These are phyloP conservation scores for Toxotes lorentzi DNA, from an alignment of 2,797 vertebrate genomes.

Conservation along the genomic window DNA sequence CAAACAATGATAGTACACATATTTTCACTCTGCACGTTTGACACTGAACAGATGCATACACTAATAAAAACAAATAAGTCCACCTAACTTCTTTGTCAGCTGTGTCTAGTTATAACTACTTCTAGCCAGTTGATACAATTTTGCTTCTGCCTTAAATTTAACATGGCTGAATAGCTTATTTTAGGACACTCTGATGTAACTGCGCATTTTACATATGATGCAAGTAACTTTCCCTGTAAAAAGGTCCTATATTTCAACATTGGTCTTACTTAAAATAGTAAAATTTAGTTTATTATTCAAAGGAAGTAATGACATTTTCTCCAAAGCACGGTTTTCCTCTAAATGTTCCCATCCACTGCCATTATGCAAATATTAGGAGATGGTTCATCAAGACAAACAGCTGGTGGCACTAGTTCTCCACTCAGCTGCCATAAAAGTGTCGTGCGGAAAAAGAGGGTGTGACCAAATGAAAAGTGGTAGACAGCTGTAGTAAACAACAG, in stretches of 20 bases:
- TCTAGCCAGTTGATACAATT: too few relatives aligned
- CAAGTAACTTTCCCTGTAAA: neutral
- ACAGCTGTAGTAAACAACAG: neutral
- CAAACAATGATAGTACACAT: neutral
- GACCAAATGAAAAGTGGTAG: too few relatives aligned
- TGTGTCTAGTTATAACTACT: too few relatives aligned
- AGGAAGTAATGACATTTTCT: neutral
- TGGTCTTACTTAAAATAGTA: neutral
- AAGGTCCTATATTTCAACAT: neutral
- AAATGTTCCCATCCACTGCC: neutral
- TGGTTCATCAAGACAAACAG: neutral
- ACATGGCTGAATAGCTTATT: too few relatives aligned
- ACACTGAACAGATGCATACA: too few relatives aligned
- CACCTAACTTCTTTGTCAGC: too few relatives aligned
- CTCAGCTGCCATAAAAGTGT: neutral
- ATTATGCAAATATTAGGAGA: neutral
- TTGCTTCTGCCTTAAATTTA: too few relatives aligned
- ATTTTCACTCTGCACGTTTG: too few relatives aligned
- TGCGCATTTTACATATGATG: too few relatives aligned
- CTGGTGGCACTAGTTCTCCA: neutral
- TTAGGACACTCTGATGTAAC: too few relatives aligned
- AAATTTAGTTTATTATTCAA: neutral
- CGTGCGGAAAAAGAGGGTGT: neutral
- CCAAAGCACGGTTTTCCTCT: neutral
- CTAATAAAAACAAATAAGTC: too few relatives aligned